These are phyloP conservation scores for Spermophilus dauricus DNA, from an alignment of 2,113 vertebrate genomes.

Conservation along the genomic window DNA sequence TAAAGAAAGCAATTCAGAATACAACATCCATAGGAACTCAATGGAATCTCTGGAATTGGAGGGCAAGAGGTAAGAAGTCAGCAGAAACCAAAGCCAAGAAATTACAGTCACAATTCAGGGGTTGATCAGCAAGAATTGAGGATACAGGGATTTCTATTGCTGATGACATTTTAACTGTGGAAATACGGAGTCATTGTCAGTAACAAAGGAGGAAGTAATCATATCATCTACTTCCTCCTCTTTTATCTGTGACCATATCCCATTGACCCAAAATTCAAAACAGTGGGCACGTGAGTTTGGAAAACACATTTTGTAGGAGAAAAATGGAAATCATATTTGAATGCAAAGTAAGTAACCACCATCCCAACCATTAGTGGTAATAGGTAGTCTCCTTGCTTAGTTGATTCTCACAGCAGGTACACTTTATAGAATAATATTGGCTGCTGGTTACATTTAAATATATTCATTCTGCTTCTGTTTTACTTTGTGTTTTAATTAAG, in stretches of 20 bases:
- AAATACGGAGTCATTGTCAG: background rate
- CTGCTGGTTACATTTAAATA: too few species aligned
- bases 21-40: background rate
- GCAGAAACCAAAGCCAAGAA: background rate
- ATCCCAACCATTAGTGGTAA: too few species aligned
- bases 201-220: background rate
- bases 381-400: too few species aligned
- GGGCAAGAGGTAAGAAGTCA: background rate
- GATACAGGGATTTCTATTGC: background rate
- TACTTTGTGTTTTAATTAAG: too few species aligned
- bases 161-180: background rate
- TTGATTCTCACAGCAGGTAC: too few species aligned
- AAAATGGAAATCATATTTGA: background rate
- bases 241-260: background rate
- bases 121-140: background rate
- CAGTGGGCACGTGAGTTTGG: background rate
- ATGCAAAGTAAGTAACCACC: background rate
- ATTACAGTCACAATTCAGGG: background rate
- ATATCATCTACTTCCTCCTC: background rate
- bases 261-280: background rate
- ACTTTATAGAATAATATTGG: too few species aligned
- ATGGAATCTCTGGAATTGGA: background rate
- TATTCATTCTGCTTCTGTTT: too few species aligned
- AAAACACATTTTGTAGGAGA: background rate
- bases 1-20: background rate